Evolutionary conservation across 92 coral and sea anemone genomes (phyloP), one percentile per base, ranked within the genome.

Genomic region (Virgularia gustaviana): DNA sequence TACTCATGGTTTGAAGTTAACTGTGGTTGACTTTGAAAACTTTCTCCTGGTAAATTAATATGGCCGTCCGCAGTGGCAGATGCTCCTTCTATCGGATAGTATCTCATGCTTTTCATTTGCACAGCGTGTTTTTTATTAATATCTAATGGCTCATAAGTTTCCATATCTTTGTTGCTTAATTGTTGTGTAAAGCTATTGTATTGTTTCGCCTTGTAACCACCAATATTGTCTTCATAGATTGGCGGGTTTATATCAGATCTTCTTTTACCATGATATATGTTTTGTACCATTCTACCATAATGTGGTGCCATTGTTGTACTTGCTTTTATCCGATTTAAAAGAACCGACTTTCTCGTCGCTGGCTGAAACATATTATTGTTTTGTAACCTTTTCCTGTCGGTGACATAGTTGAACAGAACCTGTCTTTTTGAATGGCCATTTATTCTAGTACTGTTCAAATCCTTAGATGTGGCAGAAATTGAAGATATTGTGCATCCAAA

Each of bases 171-270:
- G 0, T 44, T 52, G 58, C 1, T 20, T n/a, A 49, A 4, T 6
- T 44, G 23, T 29, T 49, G 60, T 44, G 60, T 43, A 9, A 38
- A 49, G 18, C 34, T 27, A 31, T 30, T 31, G 32, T 29, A 49
- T 0, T 68, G 42, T 9, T 68, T 68, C 9, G 18, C 45, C 10
- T 49, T 68, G n/a, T 15, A 68, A 10, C 35, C 75, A 0, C 13
- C n/a, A 9, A 68, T 51, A 22, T 29, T 33, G n/a, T 47, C 75
- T 34, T 31, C 25, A 27, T 47, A 31, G 12, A 49, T 19, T 19
- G 75, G 75, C 43, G 42, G 2, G 20, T 68, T 49, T 31, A 68
- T 68, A 9, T 68, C 75, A n/a, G 75, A 68, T 31, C 75, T 49
- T 35, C 61, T 35, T 29, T 38, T 68, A 2, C 43, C 22, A 22